phyloP scores from a whole-genome alignment of 2,797 vertebrate genomes.

The Gambusia yucatana region DNA sequence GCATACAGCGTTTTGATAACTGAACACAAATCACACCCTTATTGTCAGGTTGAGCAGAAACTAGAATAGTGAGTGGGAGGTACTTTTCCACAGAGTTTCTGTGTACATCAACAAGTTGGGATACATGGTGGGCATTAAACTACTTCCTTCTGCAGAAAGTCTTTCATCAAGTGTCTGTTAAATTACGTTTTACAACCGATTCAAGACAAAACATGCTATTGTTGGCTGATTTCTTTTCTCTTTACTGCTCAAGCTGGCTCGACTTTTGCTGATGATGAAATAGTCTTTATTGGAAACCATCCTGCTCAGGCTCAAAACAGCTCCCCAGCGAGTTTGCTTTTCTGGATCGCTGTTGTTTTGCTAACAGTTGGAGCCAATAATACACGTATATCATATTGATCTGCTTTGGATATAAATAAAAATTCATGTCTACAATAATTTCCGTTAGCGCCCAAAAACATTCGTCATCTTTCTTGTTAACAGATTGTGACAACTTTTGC shows the following conservation, averaged over 20 bases:
- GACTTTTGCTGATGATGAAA: neutral
- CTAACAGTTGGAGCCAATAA: neutral
- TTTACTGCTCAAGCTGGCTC: neutral
- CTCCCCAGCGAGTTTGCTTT: neutral
- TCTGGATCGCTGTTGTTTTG: neutral
- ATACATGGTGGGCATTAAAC: neutral
- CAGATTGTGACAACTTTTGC: neutral
- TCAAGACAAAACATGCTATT: slow-evolving; percentile 1
- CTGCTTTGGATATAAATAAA: neutral
- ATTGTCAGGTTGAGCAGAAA: slow-evolving; percentile 7
- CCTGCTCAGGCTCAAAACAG: neutral
- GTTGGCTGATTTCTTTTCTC: neutral
- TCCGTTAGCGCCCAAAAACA: neutral
- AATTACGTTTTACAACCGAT: neutral
- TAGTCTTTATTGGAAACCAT: neutral
- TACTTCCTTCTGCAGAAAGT: neutral
- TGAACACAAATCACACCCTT: slow-evolving; percentile 13
- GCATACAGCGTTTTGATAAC: slow-evolving; percentile 9
- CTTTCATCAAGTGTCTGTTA: neutral
- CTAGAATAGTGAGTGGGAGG: slow-evolving; percentile 2
- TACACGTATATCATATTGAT: neutral
- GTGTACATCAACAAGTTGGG: neutral
- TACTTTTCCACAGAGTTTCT: slow-evolving; percentile 6
- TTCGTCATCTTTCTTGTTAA: neutral
- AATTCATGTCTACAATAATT: neutral